A percentile compares a stretch with the other conserved stretches of the same genome.
phyloP scores from a whole-genome alignment of 2,797 vertebrate genomes.

The Pangasius macronema region DNA sequence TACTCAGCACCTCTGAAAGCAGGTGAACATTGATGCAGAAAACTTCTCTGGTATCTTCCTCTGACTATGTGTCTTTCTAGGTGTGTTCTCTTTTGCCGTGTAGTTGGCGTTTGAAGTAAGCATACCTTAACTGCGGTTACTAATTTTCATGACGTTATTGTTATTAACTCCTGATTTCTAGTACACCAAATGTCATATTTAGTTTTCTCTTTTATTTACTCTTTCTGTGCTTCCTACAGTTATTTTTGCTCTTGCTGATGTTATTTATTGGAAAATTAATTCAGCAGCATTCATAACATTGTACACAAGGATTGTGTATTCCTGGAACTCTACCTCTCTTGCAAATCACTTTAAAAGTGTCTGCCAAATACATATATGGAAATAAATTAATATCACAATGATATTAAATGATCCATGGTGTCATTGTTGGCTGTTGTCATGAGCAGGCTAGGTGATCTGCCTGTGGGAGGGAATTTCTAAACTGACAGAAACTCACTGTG shows the following conservation, averaged over 20 bases:
- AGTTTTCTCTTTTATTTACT: background rate
- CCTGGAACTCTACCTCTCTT: background rate
- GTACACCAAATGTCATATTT: background rate
- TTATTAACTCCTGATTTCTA: background rate
- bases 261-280: too few species aligned
- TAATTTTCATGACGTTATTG: background rate
- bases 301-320: background rate
- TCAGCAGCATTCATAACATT: background rate
- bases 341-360: background rate
- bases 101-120: background rate
- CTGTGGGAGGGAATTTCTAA: constrained; percentile 69
- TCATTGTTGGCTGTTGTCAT: background rate
- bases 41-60: background rate
- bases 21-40: background rate
- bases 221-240: background rate
- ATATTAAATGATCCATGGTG: background rate
- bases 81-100: background rate
- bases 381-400: background rate
- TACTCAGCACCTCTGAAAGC: background rate
- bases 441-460: constrained; percentile 66
- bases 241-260: background rate
- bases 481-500: constrained; percentile 61
- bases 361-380: background rate
- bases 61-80: background rate
- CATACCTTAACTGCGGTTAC: background rate